Percentiles rank a stretch among this genome's conserved stretches.
phyloP scores from a whole-genome alignment of 2,888 invertebrate genomes.

The Hypsopygia costalis region DNA sequence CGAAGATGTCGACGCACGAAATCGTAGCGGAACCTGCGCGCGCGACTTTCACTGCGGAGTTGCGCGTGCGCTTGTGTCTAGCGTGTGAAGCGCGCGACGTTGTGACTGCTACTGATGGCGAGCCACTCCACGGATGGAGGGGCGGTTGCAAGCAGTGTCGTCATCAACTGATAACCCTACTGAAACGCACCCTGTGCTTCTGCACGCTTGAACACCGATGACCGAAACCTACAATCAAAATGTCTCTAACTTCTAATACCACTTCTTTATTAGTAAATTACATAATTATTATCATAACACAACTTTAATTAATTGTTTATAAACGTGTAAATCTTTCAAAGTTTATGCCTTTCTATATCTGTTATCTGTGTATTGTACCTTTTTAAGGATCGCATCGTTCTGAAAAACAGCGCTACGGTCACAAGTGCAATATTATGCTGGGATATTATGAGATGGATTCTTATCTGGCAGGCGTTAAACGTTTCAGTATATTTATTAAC shows the following conservation, averaged over 20 bases:
- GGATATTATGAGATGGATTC: too few relatives aligned
- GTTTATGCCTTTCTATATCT: too few relatives aligned
- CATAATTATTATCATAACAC: too few relatives aligned
- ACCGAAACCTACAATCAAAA: slow-evolving; percentile 30
- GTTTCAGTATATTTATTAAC: too few relatives aligned
- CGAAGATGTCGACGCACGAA: slow-evolving; percentile 69
- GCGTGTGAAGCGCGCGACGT: slow-evolving; percentile 67
- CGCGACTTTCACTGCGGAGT: slow-evolving; percentile 70
- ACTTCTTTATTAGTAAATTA: slow-evolving; percentile 29
- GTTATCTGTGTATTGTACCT: too few relatives aligned
- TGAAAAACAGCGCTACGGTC: too few relatives aligned
- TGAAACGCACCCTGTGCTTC: slow-evolving; percentile 54
- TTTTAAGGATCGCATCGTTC: too few relatives aligned
- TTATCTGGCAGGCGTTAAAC: too few relatives aligned
- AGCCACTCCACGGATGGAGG: slow-evolving; percentile 36
- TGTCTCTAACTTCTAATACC: slow-evolving; percentile 26
- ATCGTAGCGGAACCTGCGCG: slow-evolving; percentile 65
- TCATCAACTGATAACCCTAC: slow-evolving; percentile 47
- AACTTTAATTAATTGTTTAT: too few relatives aligned
- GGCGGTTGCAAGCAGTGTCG: slow-evolving; percentile 31
- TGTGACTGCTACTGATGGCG: slow-evolving; percentile 56
- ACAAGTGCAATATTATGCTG: too few relatives aligned
- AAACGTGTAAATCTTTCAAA: too few relatives aligned
- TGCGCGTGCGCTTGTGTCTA: slow-evolving; percentile 48
- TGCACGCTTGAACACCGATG: slow-evolving; percentile 30